These are phyloP conservation scores for Alloplasta piceator DNA, from an alignment of 2,888 invertebrate species.

Conservation along the genomic window DNA sequence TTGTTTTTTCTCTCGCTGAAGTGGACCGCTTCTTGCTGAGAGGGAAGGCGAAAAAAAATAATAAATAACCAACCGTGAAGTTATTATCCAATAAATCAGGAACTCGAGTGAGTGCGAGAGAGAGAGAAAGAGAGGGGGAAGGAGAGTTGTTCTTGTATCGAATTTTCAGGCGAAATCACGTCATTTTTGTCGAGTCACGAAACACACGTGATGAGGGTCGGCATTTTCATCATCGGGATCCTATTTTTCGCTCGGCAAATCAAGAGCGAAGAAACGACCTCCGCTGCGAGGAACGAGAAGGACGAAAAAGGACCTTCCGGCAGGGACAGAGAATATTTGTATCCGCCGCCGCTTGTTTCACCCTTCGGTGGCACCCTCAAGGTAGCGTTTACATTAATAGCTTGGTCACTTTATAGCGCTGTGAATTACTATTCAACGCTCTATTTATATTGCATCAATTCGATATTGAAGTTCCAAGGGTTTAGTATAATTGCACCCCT, in stretches of 20 bases:
- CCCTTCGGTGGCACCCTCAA: conserved; percentile 86
- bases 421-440: too few relatives aligned
- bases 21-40: background rate
- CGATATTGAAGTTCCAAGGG: too few relatives aligned
- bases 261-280: conserved; percentile 29
- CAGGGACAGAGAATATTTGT: conserved; percentile 60
- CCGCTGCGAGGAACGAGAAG: background rate
- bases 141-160: conserved; percentile 37
- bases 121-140: background rate
- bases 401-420: too few relatives aligned
- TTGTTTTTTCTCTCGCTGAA: conserved; percentile 17
- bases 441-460: too few relatives aligned
- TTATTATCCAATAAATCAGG: conserved; percentile 50
- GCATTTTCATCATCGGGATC: conserved; percentile 63
- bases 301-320: conserved; percentile 62
- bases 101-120: background rate
- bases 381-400: conserved; percentile 80
- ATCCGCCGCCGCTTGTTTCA: conserved; percentile 84
- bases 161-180: conserved; percentile 58
- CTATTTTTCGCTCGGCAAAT: conserved; percentile 63
- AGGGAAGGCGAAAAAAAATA: background rate
- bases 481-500: too few relatives aligned
- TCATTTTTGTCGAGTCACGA: conserved; percentile 43
- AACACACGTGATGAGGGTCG: conserved; percentile 54
- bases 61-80: background rate